Evolutionary conservation across 2,888 invertebrate genomes (phyloP).

Genomic region (Autographa pulchrina): DNA sequence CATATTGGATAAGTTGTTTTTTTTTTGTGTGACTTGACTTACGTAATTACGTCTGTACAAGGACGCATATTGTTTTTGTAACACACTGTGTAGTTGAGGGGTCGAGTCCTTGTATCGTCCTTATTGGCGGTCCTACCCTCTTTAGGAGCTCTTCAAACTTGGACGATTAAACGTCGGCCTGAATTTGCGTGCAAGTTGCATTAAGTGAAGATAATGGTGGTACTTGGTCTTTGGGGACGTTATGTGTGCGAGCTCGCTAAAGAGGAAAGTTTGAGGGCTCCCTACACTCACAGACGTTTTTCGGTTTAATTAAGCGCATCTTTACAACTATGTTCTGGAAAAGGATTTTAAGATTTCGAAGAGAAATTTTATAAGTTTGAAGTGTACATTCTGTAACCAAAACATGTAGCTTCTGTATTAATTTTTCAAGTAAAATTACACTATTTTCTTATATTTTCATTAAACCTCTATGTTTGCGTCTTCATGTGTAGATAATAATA

Average conservation of each 20-base stretch:
- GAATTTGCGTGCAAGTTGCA: slow-evolving; percentile 72
- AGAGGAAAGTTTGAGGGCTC: slow-evolving; percentile 51
- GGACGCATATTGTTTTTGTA: too few species aligned
- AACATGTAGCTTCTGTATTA: neutral
- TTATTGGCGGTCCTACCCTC: slow-evolving; percentile 65
- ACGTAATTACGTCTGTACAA: too few species aligned
- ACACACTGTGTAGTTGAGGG: slow-evolving; percentile 22
- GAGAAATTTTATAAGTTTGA: neutral
- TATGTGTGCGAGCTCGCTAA: slow-evolving; percentile 40
- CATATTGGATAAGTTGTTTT: too few species aligned
- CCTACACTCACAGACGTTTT: slow-evolving; percentile 40
- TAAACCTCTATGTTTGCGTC: too few species aligned
- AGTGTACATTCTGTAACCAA: neutral
- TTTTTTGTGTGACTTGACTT: too few species aligned
- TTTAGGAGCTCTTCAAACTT: slow-evolving; percentile 69
- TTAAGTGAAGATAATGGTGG: slow-evolving; percentile 66
- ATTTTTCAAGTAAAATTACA: too few species aligned
- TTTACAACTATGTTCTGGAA: slow-evolving; percentile 46
- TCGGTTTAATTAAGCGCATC: slow-evolving; percentile 53
- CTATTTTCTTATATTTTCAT: too few species aligned
- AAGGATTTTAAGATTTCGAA: neutral
- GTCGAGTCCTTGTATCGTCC: slow-evolving; percentile 63
- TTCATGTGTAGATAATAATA: too few species aligned
- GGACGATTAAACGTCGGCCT: slow-evolving; percentile 67
- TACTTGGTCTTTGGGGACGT: slow-evolving; percentile 62